Percentiles rank a stretch among this genome's conserved stretches.
phyloP scores from a whole-genome alignment of 2,888 invertebrate species.

The Agrochola circellaris region DNA sequence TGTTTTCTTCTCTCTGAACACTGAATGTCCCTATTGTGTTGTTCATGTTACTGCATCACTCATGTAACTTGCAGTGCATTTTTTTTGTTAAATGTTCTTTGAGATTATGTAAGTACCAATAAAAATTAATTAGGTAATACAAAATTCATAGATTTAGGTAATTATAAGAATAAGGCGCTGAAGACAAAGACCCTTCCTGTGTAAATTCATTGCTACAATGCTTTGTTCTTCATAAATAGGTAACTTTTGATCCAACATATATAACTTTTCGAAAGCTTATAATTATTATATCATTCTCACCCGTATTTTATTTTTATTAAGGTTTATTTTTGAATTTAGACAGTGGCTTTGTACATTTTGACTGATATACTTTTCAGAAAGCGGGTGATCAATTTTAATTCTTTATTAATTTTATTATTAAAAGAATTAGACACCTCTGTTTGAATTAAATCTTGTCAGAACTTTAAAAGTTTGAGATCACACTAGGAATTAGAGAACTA shows the following conservation, averaged over 20 bases:
- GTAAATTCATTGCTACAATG: not conserved
- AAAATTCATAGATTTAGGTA: not conserved
- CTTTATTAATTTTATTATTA: not conserved
- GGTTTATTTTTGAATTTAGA: not conserved
- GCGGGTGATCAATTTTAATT: not conserved
- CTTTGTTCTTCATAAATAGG: not conserved
- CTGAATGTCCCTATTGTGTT: constrained; percentile 16
- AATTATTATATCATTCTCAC: not conserved
- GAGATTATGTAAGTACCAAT: not conserved
- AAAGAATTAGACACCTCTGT: no score
- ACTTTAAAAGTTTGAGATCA: not conserved
- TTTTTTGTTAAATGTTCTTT: not conserved
- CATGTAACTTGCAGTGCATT: not conserved
- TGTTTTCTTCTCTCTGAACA: constrained; percentile 29
- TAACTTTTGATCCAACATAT: not conserved
- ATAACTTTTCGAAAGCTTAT: not conserved
- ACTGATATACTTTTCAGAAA: not conserved
- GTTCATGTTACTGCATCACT: constrained; percentile 24
- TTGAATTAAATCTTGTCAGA: not conserved
- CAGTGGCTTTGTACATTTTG: not conserved
- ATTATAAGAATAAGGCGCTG: not conserved
- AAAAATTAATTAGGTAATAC: not conserved
- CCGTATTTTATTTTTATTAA: not conserved
- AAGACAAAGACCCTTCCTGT: not conserved
- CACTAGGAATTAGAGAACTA: not conserved